phyloP scores from a whole-genome alignment of 2,888 invertebrate species.

The Callimorpha dominula region DNA sequence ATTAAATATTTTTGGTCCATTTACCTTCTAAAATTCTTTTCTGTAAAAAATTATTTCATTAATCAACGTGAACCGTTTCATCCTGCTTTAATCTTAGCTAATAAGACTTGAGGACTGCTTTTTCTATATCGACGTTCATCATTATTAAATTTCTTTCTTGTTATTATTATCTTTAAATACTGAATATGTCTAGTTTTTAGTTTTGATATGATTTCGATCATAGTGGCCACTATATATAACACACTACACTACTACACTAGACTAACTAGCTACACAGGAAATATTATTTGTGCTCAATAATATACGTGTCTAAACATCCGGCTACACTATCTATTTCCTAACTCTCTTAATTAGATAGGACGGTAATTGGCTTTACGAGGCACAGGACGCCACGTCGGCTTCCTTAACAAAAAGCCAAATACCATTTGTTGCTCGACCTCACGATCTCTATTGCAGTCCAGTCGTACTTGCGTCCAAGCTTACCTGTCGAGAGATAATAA shows the following conservation, averaged over 20 bases:
- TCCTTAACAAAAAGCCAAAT: no score
- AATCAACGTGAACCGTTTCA: neutral
- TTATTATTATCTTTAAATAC: no score
- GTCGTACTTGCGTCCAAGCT: no score
- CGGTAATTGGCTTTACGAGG: no score
- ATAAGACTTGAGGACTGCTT: neutral
- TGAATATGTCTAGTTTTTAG: neutral
- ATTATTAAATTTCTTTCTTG: no score
- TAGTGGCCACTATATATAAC: no score
- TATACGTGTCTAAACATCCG: neutral
- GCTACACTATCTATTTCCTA: no score
- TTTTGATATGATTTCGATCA: neutral
- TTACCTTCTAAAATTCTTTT: neutral
- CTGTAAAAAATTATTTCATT: neutral
- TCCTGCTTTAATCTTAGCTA: neutral
- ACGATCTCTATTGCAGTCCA: no score
- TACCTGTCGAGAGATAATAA: no score
- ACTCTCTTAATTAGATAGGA: no score
- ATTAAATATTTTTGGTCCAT: neutral
- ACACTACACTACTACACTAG: neutral
- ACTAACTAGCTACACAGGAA: neutral
- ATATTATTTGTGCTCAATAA: neutral
- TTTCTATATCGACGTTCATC: neutral
- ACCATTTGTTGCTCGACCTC: no score
- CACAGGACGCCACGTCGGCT: no score